phyloP scores from a whole-genome alignment of 2,797 vertebrate species.

The Molothrus ater region DNA sequence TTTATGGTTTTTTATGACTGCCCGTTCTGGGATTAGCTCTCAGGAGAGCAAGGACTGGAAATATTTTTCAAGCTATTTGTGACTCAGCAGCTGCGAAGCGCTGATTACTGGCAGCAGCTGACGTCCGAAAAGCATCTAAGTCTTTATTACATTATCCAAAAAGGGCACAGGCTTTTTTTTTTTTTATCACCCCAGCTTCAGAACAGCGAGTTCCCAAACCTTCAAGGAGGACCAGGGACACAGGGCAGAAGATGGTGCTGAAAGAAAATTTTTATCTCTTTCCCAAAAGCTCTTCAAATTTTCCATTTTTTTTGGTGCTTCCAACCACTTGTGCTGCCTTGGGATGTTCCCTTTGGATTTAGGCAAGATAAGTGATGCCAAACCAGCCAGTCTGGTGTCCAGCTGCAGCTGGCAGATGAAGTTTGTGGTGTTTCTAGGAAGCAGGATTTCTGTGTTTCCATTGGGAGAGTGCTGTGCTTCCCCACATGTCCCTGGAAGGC shows the following conservation, averaged over 20 bases:
- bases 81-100: slow-evolving; percentile 57
- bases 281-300: background rate
- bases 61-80: slow-evolving; percentile 48
- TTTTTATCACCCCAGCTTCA: background rate
- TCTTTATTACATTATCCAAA: slow-evolving; percentile 52
- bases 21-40: slow-evolving; percentile 29
- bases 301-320: background rate
- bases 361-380: background rate
- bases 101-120: slow-evolving; percentile 55
- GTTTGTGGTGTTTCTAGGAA: background rate
- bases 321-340: background rate
- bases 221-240: background rate
- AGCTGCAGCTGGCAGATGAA: background rate
- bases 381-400: background rate
- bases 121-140: slow-evolving; percentile 21
- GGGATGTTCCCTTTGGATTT: background rate
- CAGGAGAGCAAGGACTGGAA: slow-evolving; percentile 27
- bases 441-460: background rate
- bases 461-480: background rate
- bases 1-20: background rate
- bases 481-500: background rate
- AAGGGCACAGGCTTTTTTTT: slow-evolving; percentile 1
- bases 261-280: background rate
- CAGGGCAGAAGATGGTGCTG: background rate
- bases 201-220: background rate